Evolutionary conservation across 1,140 invertebrate genomes (phyloP), one percentile per base, ranked within the genome.

Genomic region (Sarcophaga bullata): DNA sequence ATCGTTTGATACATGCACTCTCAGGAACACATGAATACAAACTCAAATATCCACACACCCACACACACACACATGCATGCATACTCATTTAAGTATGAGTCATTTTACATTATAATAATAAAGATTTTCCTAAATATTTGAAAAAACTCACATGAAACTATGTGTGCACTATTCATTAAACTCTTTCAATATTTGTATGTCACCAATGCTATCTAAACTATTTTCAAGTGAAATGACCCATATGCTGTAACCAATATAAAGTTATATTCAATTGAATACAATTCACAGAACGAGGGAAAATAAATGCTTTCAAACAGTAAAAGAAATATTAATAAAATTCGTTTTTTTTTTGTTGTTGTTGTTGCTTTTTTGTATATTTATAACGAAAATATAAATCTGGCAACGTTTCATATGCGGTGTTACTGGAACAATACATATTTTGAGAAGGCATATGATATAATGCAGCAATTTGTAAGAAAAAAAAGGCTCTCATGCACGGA

Each of bases 241-340:
- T 37, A 37, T 37, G 25, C 25, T 37, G 25, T 37, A 68, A 68
- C 17, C 17, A 17, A 68, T 19, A 68, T 19, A 68, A 58, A 68
- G 62, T 68, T 19, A 68, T 68, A 68, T 78, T 78, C 75, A 78
- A 78, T 78, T 78, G 75, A 78, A 78, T 52, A 78, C 75, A 78
- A 78, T 78, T 78, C 19, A 25, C 48, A 78, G n/a, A 75, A 17
- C 46, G 48, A 15, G 8, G 13, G 15, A 47, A 76, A 15, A n/a
- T 76, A 46, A 37, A 73, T 10, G 19, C 13, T 58, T 46, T 37
- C 47, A 73, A 46, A 11, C 46, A 37, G 47, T 46, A 73, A 46
- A 76, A 48, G 46, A n/a, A 76, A 76, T 15, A 62, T 68, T 15
- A 25, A 68, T 68, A 37, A 37, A 37, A 37, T 37, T 37, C 4